These are phyloP conservation scores for Noctua pronuba DNA, from an alignment of 2,888 invertebrate species.

Conservation along the genomic window DNA sequence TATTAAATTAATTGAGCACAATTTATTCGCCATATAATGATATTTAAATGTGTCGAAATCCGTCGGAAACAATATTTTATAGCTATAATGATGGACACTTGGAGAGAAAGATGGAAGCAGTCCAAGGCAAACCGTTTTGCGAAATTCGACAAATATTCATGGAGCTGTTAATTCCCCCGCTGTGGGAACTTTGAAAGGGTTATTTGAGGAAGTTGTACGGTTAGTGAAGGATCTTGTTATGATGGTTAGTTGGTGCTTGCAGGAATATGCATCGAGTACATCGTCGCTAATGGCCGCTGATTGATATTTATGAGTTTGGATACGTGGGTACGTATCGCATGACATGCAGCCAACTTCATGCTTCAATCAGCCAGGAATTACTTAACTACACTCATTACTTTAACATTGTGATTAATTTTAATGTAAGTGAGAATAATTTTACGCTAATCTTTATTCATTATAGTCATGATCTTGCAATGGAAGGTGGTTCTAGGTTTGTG, in stretches of 20 bases:
- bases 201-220: constrained; percentile 27
- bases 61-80: constrained; percentile 65
- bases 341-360: constrained; percentile 73
- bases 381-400: constrained; percentile 56
- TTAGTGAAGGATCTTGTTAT: constrained; percentile 57
- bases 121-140: constrained; percentile 72
- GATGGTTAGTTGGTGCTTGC: constrained; percentile 69
- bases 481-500: background rate
- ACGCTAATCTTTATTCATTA: constrained; percentile 20
- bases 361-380: constrained; percentile 73
- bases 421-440: constrained; percentile 49
- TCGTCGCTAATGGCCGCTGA: constrained; percentile 71
- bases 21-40: constrained; percentile 41
- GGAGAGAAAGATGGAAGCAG: constrained; percentile 68
- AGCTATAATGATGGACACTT: constrained; percentile 61
- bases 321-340: constrained; percentile 78
- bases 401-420: constrained; percentile 53
- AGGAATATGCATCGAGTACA: constrained; percentile 69
- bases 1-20: constrained; percentile 28
- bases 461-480: background rate
- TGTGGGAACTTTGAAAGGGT: background rate
- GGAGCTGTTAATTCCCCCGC: constrained; percentile 53
- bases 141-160: constrained; percentile 55
- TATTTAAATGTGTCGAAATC: constrained; percentile 55
- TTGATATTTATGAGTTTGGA: constrained; percentile 86